Base-by-base conservation (phyloP, 1,140 invertebrate genomes). In the Colletes latitarsis region DNA sequence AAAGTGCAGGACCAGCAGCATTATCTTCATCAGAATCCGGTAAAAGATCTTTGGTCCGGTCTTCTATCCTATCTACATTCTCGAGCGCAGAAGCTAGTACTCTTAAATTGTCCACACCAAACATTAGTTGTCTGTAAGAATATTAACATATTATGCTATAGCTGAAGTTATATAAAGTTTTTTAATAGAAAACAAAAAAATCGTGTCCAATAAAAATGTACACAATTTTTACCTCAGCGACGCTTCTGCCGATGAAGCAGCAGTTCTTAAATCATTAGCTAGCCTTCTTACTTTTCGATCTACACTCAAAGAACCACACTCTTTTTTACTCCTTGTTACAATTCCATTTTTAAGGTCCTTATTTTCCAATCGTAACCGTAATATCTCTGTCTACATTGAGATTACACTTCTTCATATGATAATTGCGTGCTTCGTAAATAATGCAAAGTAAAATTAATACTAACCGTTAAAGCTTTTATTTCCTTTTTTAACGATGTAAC, bases 81-180 rank as follows among this genome's bases (percentile, higher is more conserved):
- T 95, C 95, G 75, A 95, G 87, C 6, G 94, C 89, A 53, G 94
- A 93, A 15, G 95, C 95, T 86, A 96, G 94, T 77, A 95, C 92
- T 82, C 95, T 93, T 57, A 96, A 90, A 92, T 96, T 96, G 81
- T 95, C 95, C 39, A 96, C 95, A 49, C 96, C 96, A 57, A 93
- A 94, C 86, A 96, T 92, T 53, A 96, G 83, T 93, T 96, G 95
- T 83, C 95, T 96, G 82, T 53, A 91, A 92, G 70, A 53, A 83
- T 78, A 67, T 57, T 67, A 21, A 75, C 63, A 72, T 4, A 71
- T 68, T 66, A n/a, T n/a, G n/a, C n/a, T n/a, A 21, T 64, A 63
- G 41, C 15, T 63, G n/a, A n/a, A n/a, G n/a, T n/a, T n/a, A n/a
- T n/a, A n/a, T n/a, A 15, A 4, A 58, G 66, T 80, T 73, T 12